These are phyloP conservation scores for Poeciliopsis gracilis DNA, from an alignment of 2,797 vertebrate genomes.

Conservation along the genomic window DNA sequence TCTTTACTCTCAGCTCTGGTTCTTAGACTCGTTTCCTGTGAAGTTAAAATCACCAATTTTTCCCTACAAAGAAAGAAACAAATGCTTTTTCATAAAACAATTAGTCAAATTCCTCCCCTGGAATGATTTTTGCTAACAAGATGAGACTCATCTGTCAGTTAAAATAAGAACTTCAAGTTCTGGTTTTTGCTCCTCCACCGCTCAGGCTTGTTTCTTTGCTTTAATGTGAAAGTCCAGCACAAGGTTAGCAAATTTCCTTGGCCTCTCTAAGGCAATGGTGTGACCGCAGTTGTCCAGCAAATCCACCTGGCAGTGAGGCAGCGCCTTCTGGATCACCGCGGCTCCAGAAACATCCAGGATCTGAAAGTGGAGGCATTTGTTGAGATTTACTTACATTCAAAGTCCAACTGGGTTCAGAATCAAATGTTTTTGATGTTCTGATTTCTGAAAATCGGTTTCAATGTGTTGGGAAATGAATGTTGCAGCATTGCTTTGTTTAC, in stretches of 20 bases:
- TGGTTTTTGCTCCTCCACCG: background rate
- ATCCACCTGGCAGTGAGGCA: constrained; percentile 84
- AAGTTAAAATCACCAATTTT: background rate
- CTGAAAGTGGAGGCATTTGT: constrained; percentile 62
- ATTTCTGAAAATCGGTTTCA: background rate
- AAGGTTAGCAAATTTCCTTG: constrained; percentile 88
- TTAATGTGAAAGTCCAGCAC: constrained; percentile 83
- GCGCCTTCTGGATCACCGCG: constrained; percentile 74
- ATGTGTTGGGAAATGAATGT: background rate
- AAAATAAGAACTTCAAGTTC: background rate
- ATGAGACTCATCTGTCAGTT: background rate
- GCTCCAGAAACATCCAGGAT: constrained; percentile 91
- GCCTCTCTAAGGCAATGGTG: constrained; percentile 89
- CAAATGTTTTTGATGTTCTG: background rate
- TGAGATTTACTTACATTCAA: background rate
- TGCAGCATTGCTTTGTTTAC: constrained; percentile 62
- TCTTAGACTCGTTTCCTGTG: background rate
- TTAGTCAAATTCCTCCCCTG: background rate
- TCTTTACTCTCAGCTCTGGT: background rate
- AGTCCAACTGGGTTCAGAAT: background rate
- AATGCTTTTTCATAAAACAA: background rate
- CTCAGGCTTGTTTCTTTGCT: constrained; percentile 84
- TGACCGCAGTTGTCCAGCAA: constrained; percentile 94
- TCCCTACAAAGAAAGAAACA: background rate
- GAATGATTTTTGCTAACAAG: background rate